Conservation (phyloP, 2,888 invertebrate species). For the Xylota sylvarum region DNA sequence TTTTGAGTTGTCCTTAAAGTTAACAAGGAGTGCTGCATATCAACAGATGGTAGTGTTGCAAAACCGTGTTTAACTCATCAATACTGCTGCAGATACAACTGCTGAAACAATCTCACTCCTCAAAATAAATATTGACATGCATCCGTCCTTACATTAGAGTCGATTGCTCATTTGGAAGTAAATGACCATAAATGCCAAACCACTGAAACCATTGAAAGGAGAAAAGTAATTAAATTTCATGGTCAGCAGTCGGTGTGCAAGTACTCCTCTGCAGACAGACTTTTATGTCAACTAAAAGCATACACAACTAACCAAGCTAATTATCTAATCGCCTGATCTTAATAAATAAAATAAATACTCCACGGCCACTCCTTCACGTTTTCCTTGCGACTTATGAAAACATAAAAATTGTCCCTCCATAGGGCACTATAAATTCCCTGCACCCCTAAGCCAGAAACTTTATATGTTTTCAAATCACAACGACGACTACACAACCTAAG, state of each 20-base stretch:
- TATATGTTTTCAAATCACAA: slow-evolving; percentile 22
- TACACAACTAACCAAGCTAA: slow-evolving; percentile 3
- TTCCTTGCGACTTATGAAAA: neutral
- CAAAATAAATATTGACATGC: too few species aligned
- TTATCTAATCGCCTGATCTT: slow-evolving; percentile 24
- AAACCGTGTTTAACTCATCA: too few species aligned
- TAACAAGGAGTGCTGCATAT: too few species aligned
- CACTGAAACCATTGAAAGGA: neutral
- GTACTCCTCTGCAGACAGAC: neutral
- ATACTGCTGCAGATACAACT: too few species aligned
- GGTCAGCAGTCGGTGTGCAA: neutral
- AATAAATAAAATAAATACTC: slow-evolving; percentile 13
- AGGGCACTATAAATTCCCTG: slow-evolving; percentile 21
- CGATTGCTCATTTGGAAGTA: neutral
- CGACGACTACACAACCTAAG: neutral
- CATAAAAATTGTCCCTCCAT: slow-evolving; percentile 20
- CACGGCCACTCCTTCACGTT: slow-evolving; percentile 4
- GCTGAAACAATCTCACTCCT: too few species aligned
- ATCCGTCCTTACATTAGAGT: too few species aligned
- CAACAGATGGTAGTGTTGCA: too few species aligned
- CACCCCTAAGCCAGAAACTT: slow-evolving; percentile 7
- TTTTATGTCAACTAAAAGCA: neutral
- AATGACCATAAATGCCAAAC: neutral
- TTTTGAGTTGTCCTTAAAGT: too few species aligned
- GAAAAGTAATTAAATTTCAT: neutral